Evolutionary conservation across 2,113 vertebrate genomes (phyloP).

Genomic region (Reinhardtius hippoglossoides): DNA sequence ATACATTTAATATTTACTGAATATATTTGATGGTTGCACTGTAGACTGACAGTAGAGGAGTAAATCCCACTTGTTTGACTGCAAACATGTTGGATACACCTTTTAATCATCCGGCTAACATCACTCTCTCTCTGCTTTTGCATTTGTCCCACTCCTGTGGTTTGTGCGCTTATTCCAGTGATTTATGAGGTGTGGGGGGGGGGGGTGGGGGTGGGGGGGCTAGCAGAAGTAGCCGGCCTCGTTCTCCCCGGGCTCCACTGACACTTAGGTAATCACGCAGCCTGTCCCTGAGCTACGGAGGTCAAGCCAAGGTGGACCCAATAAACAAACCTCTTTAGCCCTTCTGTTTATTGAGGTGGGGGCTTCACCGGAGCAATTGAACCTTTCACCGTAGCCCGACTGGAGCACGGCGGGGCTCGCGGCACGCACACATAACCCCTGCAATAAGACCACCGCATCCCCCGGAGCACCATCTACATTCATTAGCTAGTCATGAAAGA

Average conservation of each 20-base stretch:
- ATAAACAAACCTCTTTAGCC: conserved; percentile 86
- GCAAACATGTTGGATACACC: conserved; percentile 58
- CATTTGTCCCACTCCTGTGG: conserved; percentile 40
- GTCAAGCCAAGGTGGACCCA: conserved; percentile 81
- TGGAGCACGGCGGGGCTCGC: conserved; percentile 49
- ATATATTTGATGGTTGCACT: conserved; percentile 11
- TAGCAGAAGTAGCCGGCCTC: conserved; percentile 37
- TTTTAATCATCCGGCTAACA: conserved; percentile 38
- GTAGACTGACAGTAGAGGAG: conserved; percentile 2
- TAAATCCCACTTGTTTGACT: conserved; percentile 46
- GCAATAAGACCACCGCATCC: conserved; percentile 74
- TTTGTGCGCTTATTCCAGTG: conserved; percentile 56
- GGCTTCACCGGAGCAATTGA: conserved; percentile 72
- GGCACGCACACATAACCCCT: conserved; percentile 62
- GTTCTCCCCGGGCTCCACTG: conserved; percentile 51
- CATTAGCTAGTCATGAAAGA: conserved; percentile 77
- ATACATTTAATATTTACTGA: conserved; percentile 27
- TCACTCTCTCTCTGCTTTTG: conserved; percentile 32
- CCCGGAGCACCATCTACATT: conserved; percentile 76
- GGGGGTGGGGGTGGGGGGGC: conserved; percentile 16
- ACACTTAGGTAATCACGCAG: conserved; percentile 79
- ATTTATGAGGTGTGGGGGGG: conserved; percentile 70
- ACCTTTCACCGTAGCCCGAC: conserved; percentile 68
- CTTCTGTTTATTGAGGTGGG: conserved; percentile 75
- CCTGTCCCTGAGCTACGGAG: conserved; percentile 74